Percentiles rank a stretch among this genome's conserved stretches.
These are phyloP conservation scores for Diarsia rubi DNA, from an alignment of 2,888 invertebrate species.

Conservation along the genomic window DNA sequence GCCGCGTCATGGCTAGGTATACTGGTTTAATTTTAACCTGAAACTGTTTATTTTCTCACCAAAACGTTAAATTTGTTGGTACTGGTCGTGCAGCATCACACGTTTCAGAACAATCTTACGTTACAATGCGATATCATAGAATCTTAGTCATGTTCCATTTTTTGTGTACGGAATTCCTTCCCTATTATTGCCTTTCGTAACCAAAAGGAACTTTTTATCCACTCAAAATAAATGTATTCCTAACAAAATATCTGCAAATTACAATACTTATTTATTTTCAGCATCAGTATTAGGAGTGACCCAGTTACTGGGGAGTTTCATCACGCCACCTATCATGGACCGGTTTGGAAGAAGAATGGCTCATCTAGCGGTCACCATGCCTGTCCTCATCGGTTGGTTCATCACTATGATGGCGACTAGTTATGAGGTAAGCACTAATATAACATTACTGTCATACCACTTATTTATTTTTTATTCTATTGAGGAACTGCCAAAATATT, in stretches of 20 bases:
- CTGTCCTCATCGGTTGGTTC: conserved; percentile 89
- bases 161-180: neutral
- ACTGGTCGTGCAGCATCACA: neutral
- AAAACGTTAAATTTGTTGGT: neutral
- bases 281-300: conserved; percentile 80
- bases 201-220: neutral
- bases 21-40: conserved; percentile 6
- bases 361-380: conserved; percentile 85
- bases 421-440: conserved; percentile 69
- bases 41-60: neutral
- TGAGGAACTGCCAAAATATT: neutral
- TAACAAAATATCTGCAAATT: neutral
- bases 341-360: conserved; percentile 88
- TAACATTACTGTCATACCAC: neutral
- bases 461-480: neutral
- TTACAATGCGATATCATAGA: too few species aligned
- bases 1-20: conserved; percentile 90
- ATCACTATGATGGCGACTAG: conserved; percentile 83
- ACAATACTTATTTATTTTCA: conserved; percentile 55
- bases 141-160: too few species aligned
- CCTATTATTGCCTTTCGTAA: too few species aligned
- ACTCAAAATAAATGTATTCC: neutral
- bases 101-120: too few species aligned
- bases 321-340: conserved; percentile 86
- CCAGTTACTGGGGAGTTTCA: conserved; percentile 78